These are phyloP conservation scores for Blastobasis lacticolella DNA, from an alignment of 2,888 invertebrate species.

Conservation along the genomic window DNA sequence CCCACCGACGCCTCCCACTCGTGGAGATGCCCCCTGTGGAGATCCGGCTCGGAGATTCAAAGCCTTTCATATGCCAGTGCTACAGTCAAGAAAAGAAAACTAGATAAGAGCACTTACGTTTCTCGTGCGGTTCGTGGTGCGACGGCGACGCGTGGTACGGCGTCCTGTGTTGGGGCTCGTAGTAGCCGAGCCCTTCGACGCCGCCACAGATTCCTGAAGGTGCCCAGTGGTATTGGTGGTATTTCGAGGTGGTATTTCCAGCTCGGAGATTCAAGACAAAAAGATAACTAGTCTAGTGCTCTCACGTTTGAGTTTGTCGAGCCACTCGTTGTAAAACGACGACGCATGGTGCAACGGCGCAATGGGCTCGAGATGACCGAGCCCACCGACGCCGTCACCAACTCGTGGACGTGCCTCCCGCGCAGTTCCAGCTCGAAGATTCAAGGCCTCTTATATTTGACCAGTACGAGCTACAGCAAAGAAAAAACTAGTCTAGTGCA, in stretches of 20 bases:
- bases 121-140: conserved; percentile 83
- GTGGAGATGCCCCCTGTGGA: conserved; percentile 39
- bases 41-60: conserved; percentile 49
- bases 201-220: conserved; percentile 67
- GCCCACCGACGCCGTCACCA: conserved; percentile 29
- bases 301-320: no score
- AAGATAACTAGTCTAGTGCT: no score
- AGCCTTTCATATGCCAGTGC: no score
- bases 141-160: conserved; percentile 75
- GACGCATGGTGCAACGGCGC: neutral
- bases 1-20: conserved; percentile 32
- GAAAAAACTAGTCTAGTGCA: conserved; percentile 24
- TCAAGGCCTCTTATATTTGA: conserved; percentile 25
- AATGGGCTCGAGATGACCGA: neutral
- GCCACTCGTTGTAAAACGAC: no score
- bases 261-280: no score
- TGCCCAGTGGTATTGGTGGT: no score
- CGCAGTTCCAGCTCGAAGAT: conserved; percentile 38
- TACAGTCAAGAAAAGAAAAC: neutral
- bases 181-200: conserved; percentile 71
- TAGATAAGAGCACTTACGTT: conserved; percentile 75
- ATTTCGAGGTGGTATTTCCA: no score
- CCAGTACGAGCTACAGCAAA: neutral
- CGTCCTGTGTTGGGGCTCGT: conserved; percentile 73
- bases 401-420: conserved; percentile 43